Base-by-base conservation (phyloP, 2,888 invertebrate species). In the Ferrisia virgata region DNA sequence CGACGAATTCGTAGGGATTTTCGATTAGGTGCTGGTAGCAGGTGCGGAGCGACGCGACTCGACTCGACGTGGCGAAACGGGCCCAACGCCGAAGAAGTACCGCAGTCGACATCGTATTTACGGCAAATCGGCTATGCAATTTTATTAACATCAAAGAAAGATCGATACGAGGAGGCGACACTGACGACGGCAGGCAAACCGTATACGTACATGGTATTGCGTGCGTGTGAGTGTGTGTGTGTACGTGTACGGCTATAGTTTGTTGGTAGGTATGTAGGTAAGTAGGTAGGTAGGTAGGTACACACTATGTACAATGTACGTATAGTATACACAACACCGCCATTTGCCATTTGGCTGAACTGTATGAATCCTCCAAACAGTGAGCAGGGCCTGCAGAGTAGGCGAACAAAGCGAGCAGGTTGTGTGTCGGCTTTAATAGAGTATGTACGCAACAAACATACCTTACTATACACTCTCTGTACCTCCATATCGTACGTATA, bases 71-170 rank as follows among this genome's bases (percentile, higher is more conserved):
- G 11, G 40, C 40, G 13, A 9, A 8, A 13, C 18, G 22, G 18
- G 53, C 53, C 18, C n/a, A n/a, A n/a, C n/a, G 13, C 6, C 47
- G 18, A 47, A 47, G 18, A 13, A 18, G 8, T 40, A 36, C 53
- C 53, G 22, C 22, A 22, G 53, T 22, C 18, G 36, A 76, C 36
- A 18, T 36, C 72, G 72, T 76, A 76, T 76, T 76, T 76, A 76
- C 72, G 72, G 72, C 72, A 28, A 76, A 76, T 36, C 72, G 72
- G 28, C 33, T 76, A 76, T 76, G 72, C 72, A 76, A 76, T 76
- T 76, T 36, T 76, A 76, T 76, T 76, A 76, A 76, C 72, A 76
- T 36, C 33, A 18, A 33, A 36, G 36, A 76, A 76, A 76, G 72
- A 76, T 76, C 72, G 72, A 76, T 76, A 76, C n/a, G 18, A 76